Percentiles rank a stretch among this genome's conserved stretches.
These are phyloP conservation scores for Cricetomys ansorgei DNA, from an alignment of 2,113 vertebrate genomes.

Conservation along the genomic window DNA sequence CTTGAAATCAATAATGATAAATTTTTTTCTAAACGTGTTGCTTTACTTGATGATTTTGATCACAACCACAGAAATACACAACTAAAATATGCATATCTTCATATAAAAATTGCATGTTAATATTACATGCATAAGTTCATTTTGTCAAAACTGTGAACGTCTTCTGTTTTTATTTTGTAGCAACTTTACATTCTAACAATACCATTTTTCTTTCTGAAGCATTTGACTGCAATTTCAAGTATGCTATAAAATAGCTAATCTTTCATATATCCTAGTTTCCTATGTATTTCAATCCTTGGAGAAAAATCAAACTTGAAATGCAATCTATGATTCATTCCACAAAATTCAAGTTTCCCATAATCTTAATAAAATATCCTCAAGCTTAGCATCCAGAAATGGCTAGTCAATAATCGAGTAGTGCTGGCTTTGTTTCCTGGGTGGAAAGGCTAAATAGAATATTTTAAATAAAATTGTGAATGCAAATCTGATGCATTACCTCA, in stretches of 20 bases:
- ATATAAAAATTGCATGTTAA: neutral
- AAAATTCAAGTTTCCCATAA: conserved; percentile 66
- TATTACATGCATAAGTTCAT: neutral
- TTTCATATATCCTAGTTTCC: neutral
- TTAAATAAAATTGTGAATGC: conserved; percentile 80
- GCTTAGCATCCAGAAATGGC: conserved; percentile 51
- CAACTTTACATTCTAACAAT: neutral
- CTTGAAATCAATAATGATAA: neutral
- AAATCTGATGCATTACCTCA: conserved; percentile 78
- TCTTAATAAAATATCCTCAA: conserved; percentile 76
- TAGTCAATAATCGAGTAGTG: conserved; percentile 68
- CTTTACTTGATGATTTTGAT: conserved; percentile 15
- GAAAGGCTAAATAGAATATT: conserved; percentile 75
- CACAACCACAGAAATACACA: neutral
- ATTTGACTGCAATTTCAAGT: neutral
- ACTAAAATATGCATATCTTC: neutral
- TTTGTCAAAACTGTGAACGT: neutral
- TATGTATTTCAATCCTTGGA: conserved; percentile 54
- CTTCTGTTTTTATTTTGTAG: neutral
- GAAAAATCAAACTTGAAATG: conserved; percentile 68
- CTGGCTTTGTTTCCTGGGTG: conserved; percentile 74
- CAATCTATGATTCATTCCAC: conserved; percentile 53
- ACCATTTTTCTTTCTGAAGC: conserved; percentile 13
- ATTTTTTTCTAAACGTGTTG: neutral
- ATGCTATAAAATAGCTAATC: neutral